Conservation (phyloP, 2,888 invertebrate species). For the Ectemnius continuus region DNA sequence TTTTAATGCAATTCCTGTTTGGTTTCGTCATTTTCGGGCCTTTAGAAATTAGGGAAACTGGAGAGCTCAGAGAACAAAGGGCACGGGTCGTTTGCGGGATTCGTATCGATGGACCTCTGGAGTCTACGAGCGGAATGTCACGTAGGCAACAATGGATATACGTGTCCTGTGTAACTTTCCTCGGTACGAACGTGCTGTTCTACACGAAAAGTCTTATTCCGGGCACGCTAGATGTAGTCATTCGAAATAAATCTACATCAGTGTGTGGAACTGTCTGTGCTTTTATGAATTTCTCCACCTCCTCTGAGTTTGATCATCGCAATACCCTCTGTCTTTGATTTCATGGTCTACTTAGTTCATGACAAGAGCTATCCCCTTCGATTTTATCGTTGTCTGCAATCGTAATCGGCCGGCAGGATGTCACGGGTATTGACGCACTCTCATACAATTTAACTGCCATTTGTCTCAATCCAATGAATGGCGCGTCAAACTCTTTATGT, state of each 20-base stretch:
- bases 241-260: background rate
- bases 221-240: background rate
- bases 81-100: background rate
- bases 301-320: background rate
- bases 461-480: too few species aligned
- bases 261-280: background rate
- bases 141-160: background rate
- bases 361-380: background rate
- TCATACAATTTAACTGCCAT: background rate
- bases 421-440: background rate
- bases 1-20: too few species aligned
- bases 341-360: background rate
- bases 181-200: background rate
- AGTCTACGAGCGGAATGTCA: background rate
- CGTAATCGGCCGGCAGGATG: slow-evolving; percentile 3
- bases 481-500: too few species aligned
- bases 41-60: too few species aligned
- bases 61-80: too few species aligned
- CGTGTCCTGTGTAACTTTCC: background rate
- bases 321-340: background rate
- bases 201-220: background rate
- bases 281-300: background rate
- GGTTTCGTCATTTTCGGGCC: too few species aligned
- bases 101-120: background rate
- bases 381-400: background rate